Base-by-base conservation (phyloP, 2,797 vertebrate species). In the Argyrosomus regius region DNA sequence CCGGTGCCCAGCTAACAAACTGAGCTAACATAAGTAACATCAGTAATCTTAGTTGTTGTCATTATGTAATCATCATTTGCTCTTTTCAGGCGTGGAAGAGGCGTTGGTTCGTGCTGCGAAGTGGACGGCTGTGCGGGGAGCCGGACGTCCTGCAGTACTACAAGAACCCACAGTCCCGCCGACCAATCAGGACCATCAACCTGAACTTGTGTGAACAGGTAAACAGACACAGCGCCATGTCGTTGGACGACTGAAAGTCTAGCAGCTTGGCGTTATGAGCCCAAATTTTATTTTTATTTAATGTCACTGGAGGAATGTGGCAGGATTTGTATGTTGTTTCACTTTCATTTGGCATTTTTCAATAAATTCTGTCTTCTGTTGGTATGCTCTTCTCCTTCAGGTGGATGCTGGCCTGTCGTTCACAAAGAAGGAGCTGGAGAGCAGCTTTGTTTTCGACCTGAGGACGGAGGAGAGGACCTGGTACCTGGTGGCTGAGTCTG, bases 371-470 rank as follows among this genome's bases (percentile, higher is more conserved):
- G 20, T 11, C 10, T 20, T 11, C 14, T 14, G 1, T 28, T 13
- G 65, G 45, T 5, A 1, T 16, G 22, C 16, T 3, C 9, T 2
- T 5, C 18, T 61, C 45, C 49, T 0, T 28, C 95, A 98, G 96
- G 97, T 98, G 71, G 97, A 98, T 35, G 97, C 97, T 50, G 97
- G 97, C 52, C 94, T 98, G 87, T 96, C 96, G 0, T 98, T 98
- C 91, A 97, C 97, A 22, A 97, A 97, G 88, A 97, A 97, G 85
- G 97, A 97, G 83, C 96, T 97, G 92, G 96, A 97, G 92, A 96
- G 96, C 92, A 98, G 96, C 92, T 97, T 96, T 43, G 97, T 98
- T 78, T 98, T 98, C 85, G 97, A 98, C 87, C 96, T 97, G 92
- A 96, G 95, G 93, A 98, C 97, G 12, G 96, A 96, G 85, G 97